Evolutionary conservation across 1,140 invertebrate genomes (phyloP), one percentile per base, ranked within the genome.

Genomic region (Grapholita molesta): DNA sequence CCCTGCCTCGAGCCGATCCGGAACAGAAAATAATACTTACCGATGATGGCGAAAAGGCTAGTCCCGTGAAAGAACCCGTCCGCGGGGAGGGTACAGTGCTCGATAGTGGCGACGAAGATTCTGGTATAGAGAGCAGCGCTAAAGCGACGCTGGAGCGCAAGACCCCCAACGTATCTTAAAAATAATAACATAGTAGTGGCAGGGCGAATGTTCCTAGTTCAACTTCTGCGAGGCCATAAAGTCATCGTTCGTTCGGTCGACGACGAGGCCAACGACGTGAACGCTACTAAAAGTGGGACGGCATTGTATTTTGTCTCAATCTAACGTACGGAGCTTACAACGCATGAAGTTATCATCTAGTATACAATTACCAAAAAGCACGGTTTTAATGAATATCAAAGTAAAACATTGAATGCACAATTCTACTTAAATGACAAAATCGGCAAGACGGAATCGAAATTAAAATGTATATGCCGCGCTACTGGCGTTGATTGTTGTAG

Each of bases 31-130:
- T 88, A 2, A 79, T 89, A 12, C 72, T 89, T 3, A 84, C 84
- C 0, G 88, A 89, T 24, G 86, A 83, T 6, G 72, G 70, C 4
- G 73, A 78, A 9, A 69, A 71, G 9, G 65, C 24, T 6, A 76
- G 70, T 68, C 70, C 74, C 0, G 76, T 70, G 42, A 76, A 77
- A 5, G 89, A 92, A 70, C 80, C 89, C 2, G 92, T 92, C 18
- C 92, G 92, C 69, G 93, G 93, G 0, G 93, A 94, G 78, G 93
- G 93, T 2, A 93, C 92, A 38, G 85, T 94, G 23, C 75, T 94
- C 11, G 94, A 94, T 77, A 93, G 93, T 73, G 93, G 93, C 0
- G 93, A 94, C 72, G 93, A 94, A 70, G 93, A 94, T 74, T 94
- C 93, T 28, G 93, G 93, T 2, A 94, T 94, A 24, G 93, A 93